Evolutionary conservation across 1,140 invertebrate species (phyloP).

Genomic region (Plectrocnemia conspersa): DNA sequence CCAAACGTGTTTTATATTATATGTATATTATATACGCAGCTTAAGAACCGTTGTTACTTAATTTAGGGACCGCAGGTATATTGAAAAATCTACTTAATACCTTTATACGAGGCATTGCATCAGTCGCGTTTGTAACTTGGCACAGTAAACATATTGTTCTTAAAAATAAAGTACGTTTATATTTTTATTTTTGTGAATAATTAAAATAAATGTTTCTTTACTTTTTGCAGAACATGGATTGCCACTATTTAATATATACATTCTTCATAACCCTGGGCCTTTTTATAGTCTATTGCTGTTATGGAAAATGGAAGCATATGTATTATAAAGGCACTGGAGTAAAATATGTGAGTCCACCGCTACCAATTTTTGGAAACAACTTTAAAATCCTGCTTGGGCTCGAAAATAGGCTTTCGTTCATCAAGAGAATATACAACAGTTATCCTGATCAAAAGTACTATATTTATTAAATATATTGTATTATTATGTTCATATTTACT

Average conservation of each 20-base stretch:
- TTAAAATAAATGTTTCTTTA: no score
- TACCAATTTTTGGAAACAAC: neutral
- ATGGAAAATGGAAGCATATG: slow-evolving; percentile 10
- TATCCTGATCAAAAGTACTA: slow-evolving; percentile 12
- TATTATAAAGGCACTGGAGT: slow-evolving; percentile 13
- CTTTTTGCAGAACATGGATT: neutral
- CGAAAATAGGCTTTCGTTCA: neutral
- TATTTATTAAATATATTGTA: no score
- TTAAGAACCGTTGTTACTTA: no score
- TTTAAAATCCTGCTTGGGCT: neutral
- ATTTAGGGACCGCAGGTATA: no score
- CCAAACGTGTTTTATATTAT: no score
- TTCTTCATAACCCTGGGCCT: neutral
- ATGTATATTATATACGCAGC: no score
- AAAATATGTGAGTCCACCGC: slow-evolving; percentile 9
- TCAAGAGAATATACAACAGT: neutral
- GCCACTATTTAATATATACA: neutral
- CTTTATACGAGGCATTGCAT: no score
- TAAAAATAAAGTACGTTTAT: no score
- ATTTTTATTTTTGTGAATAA: no score
- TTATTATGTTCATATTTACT: neutral
- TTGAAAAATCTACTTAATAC: no score
- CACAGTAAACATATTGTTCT: no score
- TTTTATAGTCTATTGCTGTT: neutral
- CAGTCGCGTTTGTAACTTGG: no score